A percentile compares a stretch with the other conserved stretches of the same genome.
phyloP scores from a whole-genome alignment of 2,888 invertebrate species.

The Agonopterix arenella region DNA sequence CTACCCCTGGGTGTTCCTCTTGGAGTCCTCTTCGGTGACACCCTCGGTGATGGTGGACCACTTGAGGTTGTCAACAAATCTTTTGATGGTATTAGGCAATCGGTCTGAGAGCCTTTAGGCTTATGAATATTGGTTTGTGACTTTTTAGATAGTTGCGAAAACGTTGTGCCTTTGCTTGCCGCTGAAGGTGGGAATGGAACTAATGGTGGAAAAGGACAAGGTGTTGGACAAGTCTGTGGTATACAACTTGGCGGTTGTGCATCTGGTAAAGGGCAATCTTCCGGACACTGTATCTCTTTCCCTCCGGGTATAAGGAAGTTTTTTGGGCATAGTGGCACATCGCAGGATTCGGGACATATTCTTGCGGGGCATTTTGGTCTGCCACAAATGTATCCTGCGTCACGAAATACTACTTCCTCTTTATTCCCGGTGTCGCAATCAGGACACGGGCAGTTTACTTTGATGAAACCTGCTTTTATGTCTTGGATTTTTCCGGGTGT shows the following conservation, averaged over 20 bases:
- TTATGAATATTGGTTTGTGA: no score
- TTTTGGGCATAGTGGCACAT: conserved; percentile 15
- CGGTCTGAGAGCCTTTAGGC: no score
- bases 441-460: conserved; percentile 43
- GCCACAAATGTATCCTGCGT: conserved; percentile 11
- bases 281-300: not conserved
- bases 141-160: no score
- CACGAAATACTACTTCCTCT: conserved; percentile 17
- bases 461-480: conserved; percentile 38
- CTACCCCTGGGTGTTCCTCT: no score
- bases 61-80: no score
- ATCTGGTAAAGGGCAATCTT: not conserved
- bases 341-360: conserved; percentile 11
- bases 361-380: conserved; percentile 25
- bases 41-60: no score
- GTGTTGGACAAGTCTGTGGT: not conserved
- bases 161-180: no score
- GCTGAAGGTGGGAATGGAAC: no score
- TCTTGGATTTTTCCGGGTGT: conserved; percentile 42
- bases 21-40: no score
- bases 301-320: conserved; percentile 2
- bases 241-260: not conserved
- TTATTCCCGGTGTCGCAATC: conserved; percentile 29
- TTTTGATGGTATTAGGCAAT: no score
- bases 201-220: no score